Conservation (phyloP, 2,797 vertebrate genomes). For the Antennarius maculatus region DNA sequence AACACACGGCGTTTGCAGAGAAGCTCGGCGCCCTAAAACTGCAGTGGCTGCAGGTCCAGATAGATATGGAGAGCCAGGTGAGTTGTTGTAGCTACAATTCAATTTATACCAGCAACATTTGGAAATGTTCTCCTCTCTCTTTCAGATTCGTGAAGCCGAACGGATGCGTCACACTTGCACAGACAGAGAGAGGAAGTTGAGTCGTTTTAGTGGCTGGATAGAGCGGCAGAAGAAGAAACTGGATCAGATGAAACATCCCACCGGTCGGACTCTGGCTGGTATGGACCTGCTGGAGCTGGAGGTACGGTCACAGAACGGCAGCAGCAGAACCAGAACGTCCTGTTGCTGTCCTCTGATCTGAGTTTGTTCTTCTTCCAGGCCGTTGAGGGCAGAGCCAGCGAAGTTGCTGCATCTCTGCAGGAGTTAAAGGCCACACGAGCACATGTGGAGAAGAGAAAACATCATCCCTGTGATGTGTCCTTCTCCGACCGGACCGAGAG, state of each 20-base stretch:
- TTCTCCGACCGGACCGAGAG: constrained; percentile 54
- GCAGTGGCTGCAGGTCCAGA: constrained; percentile 83
- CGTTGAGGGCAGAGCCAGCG: constrained; percentile 74
- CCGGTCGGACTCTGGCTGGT: constrained; percentile 75
- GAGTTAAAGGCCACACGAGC: constrained; percentile 70
- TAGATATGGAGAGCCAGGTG: constrained; percentile 85
- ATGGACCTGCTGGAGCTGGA: constrained; percentile 82
- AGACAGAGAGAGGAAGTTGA: constrained; percentile 84
- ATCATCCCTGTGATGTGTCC: constrained; percentile 50
- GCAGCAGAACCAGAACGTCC: background rate
- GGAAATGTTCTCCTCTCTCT: background rate
- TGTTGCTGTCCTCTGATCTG: background rate
- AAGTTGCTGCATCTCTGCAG: constrained; percentile 77
- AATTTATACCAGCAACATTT: too few relatives aligned
- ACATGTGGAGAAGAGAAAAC: constrained; percentile 32
- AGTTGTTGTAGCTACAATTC: background rate
- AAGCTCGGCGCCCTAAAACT: constrained; percentile 84
- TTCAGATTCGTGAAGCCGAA: constrained; percentile 83
- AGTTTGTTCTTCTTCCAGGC: constrained; percentile 68
- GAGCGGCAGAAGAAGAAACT: constrained; percentile 79
- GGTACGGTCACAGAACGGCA: constrained; percentile 71
- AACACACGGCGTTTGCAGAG: constrained; percentile 85
- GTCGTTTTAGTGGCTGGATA: constrained; percentile 76
- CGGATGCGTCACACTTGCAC: constrained; percentile 77
- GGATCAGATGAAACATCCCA: constrained; percentile 70